A percentile compares a stretch with the other conserved stretches of the same genome.
Conservation (phyloP, 64 coral and sea anemone species). For the Pocillopora damicornis region DNA sequence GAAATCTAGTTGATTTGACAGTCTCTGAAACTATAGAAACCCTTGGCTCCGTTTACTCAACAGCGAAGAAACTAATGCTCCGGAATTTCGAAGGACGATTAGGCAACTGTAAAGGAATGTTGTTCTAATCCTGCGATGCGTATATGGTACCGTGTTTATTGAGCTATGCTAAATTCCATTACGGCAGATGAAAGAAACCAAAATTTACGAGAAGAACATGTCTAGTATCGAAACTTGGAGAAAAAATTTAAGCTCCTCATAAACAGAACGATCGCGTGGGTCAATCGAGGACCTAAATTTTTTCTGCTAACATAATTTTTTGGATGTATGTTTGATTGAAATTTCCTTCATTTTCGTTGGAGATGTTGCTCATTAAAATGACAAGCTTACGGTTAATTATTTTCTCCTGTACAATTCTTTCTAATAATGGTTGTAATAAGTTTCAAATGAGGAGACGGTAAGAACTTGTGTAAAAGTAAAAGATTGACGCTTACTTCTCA, state of each 20-base stretch:
- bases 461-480: background rate
- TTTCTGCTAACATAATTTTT: no score
- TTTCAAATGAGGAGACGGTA: background rate
- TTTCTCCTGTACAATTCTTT: background rate
- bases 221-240: no score
- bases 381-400: background rate
- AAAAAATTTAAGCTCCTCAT: no score
- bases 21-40: no score
- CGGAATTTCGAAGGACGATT: background rate
- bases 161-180: background rate
- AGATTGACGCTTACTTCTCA: background rate
- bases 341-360: background rate
- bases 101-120: background rate
- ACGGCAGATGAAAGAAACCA: background rate
- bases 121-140: background rate
- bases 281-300: no score
- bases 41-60: background rate
- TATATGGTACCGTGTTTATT: background rate
- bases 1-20: no score
- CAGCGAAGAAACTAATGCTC: background rate
- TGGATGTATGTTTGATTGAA: background rate
- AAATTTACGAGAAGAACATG: background rate
- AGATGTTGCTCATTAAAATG: background rate
- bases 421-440: background rate
- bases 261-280: no score